These are phyloP conservation scores for Eupleurogrammus muticus DNA, from an alignment of 2,797 vertebrate genomes.

Conservation along the genomic window DNA sequence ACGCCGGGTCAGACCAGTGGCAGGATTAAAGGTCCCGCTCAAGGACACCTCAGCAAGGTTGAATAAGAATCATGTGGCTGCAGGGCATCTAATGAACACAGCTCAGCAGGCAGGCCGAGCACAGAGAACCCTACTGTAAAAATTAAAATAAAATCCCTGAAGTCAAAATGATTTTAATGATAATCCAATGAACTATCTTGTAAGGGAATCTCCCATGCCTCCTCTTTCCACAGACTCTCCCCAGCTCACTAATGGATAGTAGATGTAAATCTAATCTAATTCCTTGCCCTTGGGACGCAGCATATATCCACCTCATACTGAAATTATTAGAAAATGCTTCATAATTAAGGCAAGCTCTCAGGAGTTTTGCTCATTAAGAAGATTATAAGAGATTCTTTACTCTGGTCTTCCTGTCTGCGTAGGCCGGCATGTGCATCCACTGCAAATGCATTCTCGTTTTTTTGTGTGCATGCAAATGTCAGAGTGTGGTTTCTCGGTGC, in stretches of 20 bases:
- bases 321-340: slow-evolving; percentile 50
- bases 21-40: slow-evolving; percentile 32
- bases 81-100: slow-evolving; percentile 3
- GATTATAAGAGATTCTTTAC: slow-evolving; percentile 39
- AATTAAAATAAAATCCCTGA: slow-evolving; percentile 23
- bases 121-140: slow-evolving; percentile 24
- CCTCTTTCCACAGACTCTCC: slow-evolving; percentile 10
- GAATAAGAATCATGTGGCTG: slow-evolving; percentile 29
- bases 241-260: slow-evolving; percentile 36
- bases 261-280: slow-evolving; percentile 55
- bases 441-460: background rate
- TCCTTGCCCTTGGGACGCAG: slow-evolving; percentile 37
- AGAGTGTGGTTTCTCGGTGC: slow-evolving; percentile 4
- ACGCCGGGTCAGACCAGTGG: background rate
- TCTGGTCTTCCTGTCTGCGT: slow-evolving; percentile 3
- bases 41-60: slow-evolving; percentile 20
- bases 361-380: slow-evolving; percentile 43
- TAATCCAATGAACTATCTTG: slow-evolving; percentile 44
- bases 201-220: slow-evolving; percentile 3
- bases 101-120: slow-evolving; percentile 16
- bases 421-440: slow-evolving; percentile 2
- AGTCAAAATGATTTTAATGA: slow-evolving; percentile 38
- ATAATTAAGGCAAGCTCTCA: slow-evolving; percentile 45
- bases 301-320: slow-evolving; percentile 34
- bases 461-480: slow-evolving; percentile 17